These are phyloP conservation scores for Staurois parvus DNA, from an alignment of 2,797 vertebrate genomes.

Conservation along the genomic window DNA sequence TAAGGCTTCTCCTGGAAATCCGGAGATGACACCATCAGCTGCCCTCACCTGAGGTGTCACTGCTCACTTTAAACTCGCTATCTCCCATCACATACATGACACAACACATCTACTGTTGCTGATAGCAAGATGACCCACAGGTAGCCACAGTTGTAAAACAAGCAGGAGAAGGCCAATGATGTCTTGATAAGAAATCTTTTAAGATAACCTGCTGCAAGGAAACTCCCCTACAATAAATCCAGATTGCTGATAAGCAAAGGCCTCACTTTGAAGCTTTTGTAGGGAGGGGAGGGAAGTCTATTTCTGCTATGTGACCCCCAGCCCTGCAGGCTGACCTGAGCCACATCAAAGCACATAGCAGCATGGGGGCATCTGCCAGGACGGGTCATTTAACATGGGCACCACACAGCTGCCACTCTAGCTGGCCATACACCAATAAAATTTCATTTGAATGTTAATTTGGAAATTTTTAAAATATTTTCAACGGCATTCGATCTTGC, in stretches of 20 bases:
- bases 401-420: too few species aligned
- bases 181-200: not conserved
- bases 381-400: not conserved
- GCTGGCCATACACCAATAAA: too few species aligned
- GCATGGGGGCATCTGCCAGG: not conserved
- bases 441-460: too few species aligned
- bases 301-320: slow-evolving; percentile 48
- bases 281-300: slow-evolving; percentile 9
- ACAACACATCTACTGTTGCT: not conserved
- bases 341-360: slow-evolving; percentile 36
- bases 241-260: slow-evolving; percentile 29
- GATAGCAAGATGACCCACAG: not conserved
- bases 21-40: too few species aligned
- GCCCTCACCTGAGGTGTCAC: slow-evolving; percentile 6
- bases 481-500: too few species aligned
- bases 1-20: too few species aligned
- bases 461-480: too few species aligned
- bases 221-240: slow-evolving; percentile 39
- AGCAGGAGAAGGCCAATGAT: not conserved
- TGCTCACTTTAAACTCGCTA: not conserved
- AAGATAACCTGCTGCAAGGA: slow-evolving; percentile 19
- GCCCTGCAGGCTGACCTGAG: slow-evolving; percentile 32
- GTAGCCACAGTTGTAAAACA: slow-evolving; percentile 1
- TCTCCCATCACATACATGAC: not conserved
- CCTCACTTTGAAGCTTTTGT: slow-evolving; percentile 34